Percentiles rank a stretch among this genome's conserved stretches.
These are phyloP conservation scores for Dasypus novemcinctus DNA, from an alignment of 2,113 vertebrate genomes.

Conservation along the genomic window DNA sequence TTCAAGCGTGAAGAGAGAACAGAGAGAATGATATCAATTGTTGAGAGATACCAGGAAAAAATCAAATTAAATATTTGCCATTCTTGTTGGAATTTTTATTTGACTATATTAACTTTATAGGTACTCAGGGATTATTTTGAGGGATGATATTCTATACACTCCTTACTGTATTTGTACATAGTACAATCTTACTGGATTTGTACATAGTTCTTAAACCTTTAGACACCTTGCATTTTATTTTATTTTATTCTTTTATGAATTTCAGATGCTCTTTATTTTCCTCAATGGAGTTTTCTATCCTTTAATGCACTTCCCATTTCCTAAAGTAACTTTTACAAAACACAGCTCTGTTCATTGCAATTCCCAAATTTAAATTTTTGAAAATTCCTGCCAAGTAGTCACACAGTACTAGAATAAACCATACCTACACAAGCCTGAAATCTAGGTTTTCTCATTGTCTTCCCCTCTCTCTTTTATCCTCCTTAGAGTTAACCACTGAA, in stretches of 20 bases:
- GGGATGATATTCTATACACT: neutral
- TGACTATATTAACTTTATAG: neutral
- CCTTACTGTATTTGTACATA: neutral
- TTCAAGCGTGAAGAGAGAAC: conserved; percentile 8
- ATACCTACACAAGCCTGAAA: neutral
- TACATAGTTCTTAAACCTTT: neutral
- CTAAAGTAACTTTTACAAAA: neutral
- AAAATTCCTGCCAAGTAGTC: neutral
- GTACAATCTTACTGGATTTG: neutral
- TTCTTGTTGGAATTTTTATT: neutral
- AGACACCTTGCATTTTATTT: neutral
- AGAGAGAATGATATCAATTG: neutral
- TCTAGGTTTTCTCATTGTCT: neutral
- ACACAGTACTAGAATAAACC: neutral
- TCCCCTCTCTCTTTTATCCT: neutral
- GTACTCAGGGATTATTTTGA: neutral
- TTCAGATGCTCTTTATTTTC: neutral
- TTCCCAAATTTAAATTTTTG: neutral
- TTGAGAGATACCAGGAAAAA: neutral
- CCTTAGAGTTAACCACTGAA: neutral
- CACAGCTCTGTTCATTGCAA: neutral
- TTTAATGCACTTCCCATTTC: neutral
- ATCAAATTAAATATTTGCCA: neutral
- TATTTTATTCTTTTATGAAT: neutral
- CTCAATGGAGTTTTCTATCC: neutral